A percentile compares a stretch with the other conserved stretches of the same genome.
Evolutionary conservation across 2,797 vertebrate genomes (phyloP).

Genomic region (Taenioides sp.): DNA sequence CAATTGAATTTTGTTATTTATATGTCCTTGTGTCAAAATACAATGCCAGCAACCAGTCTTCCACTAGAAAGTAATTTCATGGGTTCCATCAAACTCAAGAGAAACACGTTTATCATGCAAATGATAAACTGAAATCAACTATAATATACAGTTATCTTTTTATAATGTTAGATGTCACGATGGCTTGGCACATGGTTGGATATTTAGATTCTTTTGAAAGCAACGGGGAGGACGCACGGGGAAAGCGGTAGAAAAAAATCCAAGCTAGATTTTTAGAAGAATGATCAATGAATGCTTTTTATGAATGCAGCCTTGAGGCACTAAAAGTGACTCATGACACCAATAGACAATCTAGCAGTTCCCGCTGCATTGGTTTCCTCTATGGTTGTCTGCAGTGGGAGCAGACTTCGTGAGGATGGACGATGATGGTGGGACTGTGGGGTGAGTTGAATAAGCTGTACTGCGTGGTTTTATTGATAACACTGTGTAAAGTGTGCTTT

Average conservation of each 20-base stretch:
- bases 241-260: background rate
- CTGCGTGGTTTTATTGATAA: slow-evolving; percentile 25
- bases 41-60: background rate
- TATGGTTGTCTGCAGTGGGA: slow-evolving; percentile 47
- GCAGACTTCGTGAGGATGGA: slow-evolving; percentile 69
- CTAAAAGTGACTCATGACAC: background rate
- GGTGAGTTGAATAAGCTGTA: slow-evolving; percentile 57
- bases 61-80: slow-evolving; percentile 3
- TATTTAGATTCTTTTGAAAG: background rate
- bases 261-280: background rate
- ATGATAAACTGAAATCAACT: background rate
- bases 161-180: background rate
- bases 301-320: background rate
- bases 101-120: background rate
- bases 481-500: slow-evolving; percentile 19
- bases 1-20: slow-evolving; percentile 55
- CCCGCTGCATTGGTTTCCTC: slow-evolving; percentile 20
- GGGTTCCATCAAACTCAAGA: background rate
- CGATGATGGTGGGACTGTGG: slow-evolving; percentile 70
- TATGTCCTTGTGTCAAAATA: background rate
- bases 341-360: slow-evolving; percentile 26
- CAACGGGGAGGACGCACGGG: no score
- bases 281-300: background rate
- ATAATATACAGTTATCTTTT: no score
- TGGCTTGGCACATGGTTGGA: background rate